Base-by-base conservation (phyloP, 2,888 invertebrate genomes). In the Protophormia terraenovae region DNA sequence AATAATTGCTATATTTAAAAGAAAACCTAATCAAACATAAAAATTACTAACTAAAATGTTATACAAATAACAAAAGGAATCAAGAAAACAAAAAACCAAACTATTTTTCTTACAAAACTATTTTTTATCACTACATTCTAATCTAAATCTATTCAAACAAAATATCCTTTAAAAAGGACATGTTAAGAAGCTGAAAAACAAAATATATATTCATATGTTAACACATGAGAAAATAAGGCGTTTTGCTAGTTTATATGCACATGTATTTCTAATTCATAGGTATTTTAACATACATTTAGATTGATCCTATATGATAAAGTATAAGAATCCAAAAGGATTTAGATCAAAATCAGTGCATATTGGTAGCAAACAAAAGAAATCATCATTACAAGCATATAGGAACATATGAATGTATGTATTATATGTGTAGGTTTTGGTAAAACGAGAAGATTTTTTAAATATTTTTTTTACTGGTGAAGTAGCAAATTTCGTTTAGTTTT, bases 331-430 rank as follows among this genome's bases (percentile, higher is more conserved):
- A 8, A 76, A 80, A 66, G 77, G 67, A 78, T 79, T 86, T 69
- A 86, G 87, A 85, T 86, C 35, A 72, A 32, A 60, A 86, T 86
- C 87, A 55, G 45, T 69, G 66, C 60, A 76, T 60, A 64, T 45
- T 64, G n/a, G 1, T 16, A 38, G 50, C 2, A 0, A 27, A 64
- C 2, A 8, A 22, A 24, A n/a, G 1, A 32, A 7, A n/a, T 53
- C 12, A 24, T 14, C 10, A 38, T 14, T 19, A 10, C 8, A 14
- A 0, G 5, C 8, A 24, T 2, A n/a, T 32, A 10, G 22, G 24
- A 12, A 32, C 1, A 45, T 19, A 60, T n/a, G 24, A 7, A 60
- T 72, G 14, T 1, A 12, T 2, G 8, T 24, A 19, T 10, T 32
- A 32, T 27, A 16, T 5, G 10, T 27, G 2, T 24, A 62, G 2